A percentile compares a stretch with the other conserved stretches of the same genome.
Evolutionary conservation across 2,797 vertebrate genomes (phyloP).

Genomic region (Sus cebifrons): DNA sequence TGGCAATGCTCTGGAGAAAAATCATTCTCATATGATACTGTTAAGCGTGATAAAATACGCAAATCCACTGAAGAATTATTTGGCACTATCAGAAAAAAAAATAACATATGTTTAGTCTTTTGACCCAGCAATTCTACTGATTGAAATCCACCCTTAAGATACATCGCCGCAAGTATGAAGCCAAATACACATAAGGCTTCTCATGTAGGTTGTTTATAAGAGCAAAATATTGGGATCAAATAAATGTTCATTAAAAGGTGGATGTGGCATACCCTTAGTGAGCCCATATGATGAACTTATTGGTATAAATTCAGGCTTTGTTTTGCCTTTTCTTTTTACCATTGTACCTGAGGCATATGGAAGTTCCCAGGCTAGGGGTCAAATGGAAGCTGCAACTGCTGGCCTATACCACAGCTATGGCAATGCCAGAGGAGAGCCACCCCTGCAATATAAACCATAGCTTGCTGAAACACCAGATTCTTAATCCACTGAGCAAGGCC

Average conservation of each 20-base stretch:
- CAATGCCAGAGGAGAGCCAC: no score
- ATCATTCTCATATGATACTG: not conserved
- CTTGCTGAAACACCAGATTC: no score
- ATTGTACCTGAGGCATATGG: no score
- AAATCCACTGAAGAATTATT: not conserved
- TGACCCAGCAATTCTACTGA: not conserved
- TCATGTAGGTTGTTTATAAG: not conserved
- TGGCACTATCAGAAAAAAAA: slow-evolving; percentile 21
- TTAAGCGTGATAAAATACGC: not conserved
- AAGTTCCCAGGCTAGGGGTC: no score
- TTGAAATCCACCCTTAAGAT: not conserved
- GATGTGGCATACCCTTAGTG: not conserved
- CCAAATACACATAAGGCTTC: not conserved
- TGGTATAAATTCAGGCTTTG: not conserved
- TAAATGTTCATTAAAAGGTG: not conserved
- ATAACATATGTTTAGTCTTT: not conserved
- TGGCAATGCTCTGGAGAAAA: not conserved
- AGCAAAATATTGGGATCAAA: not conserved
- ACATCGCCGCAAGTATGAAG: not conserved
- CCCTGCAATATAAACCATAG: no score
- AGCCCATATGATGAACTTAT: not conserved
- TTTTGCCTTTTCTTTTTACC: not conserved
- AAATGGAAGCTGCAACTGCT: no score
- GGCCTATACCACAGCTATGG: no score
- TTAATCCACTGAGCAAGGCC: no score